A percentile compares a stretch with the other conserved stretches of the same genome.
phyloP scores from a whole-genome alignment of 2,797 vertebrate species.

The Syndactyla subalaris region DNA sequence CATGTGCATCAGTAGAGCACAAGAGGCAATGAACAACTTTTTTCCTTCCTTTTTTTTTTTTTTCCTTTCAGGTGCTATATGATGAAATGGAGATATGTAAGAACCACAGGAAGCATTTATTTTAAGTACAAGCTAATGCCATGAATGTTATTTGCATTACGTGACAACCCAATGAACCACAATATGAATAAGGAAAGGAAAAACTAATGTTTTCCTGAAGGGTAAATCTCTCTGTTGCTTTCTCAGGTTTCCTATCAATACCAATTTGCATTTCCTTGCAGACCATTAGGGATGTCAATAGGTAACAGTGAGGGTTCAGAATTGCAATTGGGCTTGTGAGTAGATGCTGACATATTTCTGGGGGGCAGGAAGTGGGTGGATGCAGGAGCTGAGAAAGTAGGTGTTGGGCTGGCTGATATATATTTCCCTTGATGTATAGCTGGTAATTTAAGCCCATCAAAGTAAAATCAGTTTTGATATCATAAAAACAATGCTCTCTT shows the following conservation, averaged over 20 bases:
- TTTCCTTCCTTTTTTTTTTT: not conserved
- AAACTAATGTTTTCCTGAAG: constrained; percentile 21
- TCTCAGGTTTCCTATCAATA: constrained; percentile 46
- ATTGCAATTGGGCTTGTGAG: not conserved
- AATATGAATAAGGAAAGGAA: constrained; percentile 41
- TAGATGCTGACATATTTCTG: constrained; percentile 3
- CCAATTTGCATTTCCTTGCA: constrained; percentile 6
- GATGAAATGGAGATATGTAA: constrained; percentile 52
- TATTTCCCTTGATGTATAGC: constrained; percentile 11
- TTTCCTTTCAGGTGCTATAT: constrained; percentile 21
- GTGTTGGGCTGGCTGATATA: constrained; percentile 19
- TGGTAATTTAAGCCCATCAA: constrained; percentile 39
- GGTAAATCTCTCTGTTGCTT: constrained; percentile 41
- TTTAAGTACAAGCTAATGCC: constrained; percentile 54
- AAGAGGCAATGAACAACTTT: constrained; percentile 21
- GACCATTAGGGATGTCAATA: constrained; percentile 17
- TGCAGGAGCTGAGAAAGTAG: not conserved
- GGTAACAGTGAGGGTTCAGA: constrained; percentile 5
- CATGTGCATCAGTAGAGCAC: not conserved
- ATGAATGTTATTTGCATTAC: constrained; percentile 61
- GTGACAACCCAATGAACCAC: constrained; percentile 43
- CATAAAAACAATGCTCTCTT: constrained; percentile 31
- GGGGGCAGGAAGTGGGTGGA: not conserved
- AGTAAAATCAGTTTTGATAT: constrained; percentile 29
- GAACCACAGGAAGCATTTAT: constrained; percentile 65